A percentile compares a stretch with the other conserved stretches of the same genome.
These are phyloP conservation scores for Drosophila sp. DNA, from an alignment of 1,140 invertebrate genomes.

Conservation along the genomic window DNA sequence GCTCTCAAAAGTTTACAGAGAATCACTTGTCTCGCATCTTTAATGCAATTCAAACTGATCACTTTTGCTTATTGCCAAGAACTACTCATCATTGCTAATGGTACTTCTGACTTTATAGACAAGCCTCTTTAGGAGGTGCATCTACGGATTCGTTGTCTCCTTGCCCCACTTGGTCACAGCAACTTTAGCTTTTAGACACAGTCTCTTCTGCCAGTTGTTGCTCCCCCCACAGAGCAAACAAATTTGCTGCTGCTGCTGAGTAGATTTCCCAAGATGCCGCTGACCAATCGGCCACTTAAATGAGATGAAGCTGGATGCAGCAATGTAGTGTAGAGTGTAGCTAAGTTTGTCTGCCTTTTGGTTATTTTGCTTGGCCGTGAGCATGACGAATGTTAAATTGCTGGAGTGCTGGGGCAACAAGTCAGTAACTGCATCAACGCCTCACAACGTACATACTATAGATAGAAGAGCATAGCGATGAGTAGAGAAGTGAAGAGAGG, in stretches of 20 bases:
- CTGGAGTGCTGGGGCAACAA: conserved; percentile 41
- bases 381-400: conserved; percentile 81
- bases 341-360: conserved; percentile 36
- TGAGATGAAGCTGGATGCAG: conserved; percentile 16
- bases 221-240: conserved; percentile 37
- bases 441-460: conserved; percentile 2
- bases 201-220: conserved; percentile 27
- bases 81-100: conserved; percentile 29
- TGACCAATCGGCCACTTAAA: conserved; percentile 51
- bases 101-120: conserved; percentile 24
- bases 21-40: conserved; percentile 29
- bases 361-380: conserved; percentile 69
- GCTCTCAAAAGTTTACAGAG: conserved; percentile 24
- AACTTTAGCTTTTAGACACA: conserved; percentile 31
- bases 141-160: neutral
- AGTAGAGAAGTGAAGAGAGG: neutral
- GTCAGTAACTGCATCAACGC: conserved; percentile 36
- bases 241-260: conserved; percentile 35
- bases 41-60: conserved; percentile 3
- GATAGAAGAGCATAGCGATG: no score
- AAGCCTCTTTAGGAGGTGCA: neutral
- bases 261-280: conserved; percentile 34
- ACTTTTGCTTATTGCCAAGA: conserved; percentile 35
- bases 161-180: conserved; percentile 35
- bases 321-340: neutral